These are phyloP conservation scores for Trachelipus rathkii DNA, from an alignment of 1,140 invertebrate genomes.

Conservation along the genomic window DNA sequence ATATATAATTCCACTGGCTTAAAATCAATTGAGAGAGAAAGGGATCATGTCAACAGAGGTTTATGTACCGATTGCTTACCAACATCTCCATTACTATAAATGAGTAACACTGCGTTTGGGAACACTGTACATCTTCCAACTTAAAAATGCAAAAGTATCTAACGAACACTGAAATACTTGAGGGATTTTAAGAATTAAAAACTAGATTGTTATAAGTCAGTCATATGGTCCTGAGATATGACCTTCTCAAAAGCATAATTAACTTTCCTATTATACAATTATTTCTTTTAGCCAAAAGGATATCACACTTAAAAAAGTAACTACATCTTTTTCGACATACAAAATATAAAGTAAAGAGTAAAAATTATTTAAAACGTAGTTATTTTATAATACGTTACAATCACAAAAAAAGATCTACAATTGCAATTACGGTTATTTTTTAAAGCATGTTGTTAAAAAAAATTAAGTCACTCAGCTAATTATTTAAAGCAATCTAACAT, in stretches of 20 bases:
- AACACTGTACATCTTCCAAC: background rate
- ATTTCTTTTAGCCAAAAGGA: no score
- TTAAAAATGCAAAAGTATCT: background rate
- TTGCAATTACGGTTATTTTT: background rate
- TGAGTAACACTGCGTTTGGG: no score
- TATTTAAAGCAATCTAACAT: background rate
- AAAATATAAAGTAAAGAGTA: background rate
- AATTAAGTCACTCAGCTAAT: no score
- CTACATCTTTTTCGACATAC: background rate
- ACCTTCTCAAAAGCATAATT: no score
- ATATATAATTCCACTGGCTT: background rate
- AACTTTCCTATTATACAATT: no score
- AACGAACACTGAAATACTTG: background rate
- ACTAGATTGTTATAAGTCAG: background rate
- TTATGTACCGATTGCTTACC: background rate
- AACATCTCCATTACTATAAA: background rate
- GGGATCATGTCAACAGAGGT: constrained; percentile 5
- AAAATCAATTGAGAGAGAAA: background rate
- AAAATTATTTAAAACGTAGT: background rate
- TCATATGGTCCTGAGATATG: background rate
- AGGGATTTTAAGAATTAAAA: background rate
- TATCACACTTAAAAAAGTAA: background rate
- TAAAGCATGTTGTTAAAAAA: background rate
- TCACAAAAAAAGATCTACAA: background rate
- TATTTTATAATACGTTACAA: background rate